A percentile compares a stretch with the other conserved stretches of the same genome.
Evolutionary conservation across 2,797 vertebrate genomes (phyloP).

Genomic region (Taeniopygia guttata): DNA sequence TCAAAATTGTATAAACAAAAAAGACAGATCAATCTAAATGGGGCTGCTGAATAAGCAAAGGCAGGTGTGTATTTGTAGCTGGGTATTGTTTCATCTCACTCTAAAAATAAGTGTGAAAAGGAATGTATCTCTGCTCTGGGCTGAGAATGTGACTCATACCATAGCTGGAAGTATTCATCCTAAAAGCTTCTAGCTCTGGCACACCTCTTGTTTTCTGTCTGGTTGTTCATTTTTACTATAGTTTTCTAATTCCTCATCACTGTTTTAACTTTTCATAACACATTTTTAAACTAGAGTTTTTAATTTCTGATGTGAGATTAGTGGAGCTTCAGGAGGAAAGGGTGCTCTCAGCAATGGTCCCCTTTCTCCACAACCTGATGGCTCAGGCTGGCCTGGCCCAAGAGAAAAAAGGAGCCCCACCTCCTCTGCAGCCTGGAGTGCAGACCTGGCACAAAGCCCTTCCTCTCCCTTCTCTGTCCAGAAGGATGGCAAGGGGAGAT

Average conservation of each 20-base stretch:
- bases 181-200: not conserved
- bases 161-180: not conserved
- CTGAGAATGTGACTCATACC: not conserved
- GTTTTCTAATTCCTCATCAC: not conserved
- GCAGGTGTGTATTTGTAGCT: not conserved
- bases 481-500: not conserved
- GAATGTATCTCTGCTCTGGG: not conserved
- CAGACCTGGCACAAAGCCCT: not conserved
- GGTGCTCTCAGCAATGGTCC: not conserved
- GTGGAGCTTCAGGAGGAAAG: not conserved
- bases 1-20: slow-evolving; percentile 21
- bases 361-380: not conserved
- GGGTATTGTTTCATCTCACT: not conserved
- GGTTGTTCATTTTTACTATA: not conserved
- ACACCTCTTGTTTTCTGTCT: not conserved
- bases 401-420: not conserved
- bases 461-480: not conserved
- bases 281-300: not conserved
- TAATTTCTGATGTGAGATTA: not conserved
- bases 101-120: slow-evolving; percentile 41
- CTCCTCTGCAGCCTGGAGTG: not conserved
- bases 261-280: not conserved
- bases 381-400: not conserved
- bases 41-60: slow-evolving; percentile 46
- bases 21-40: not conserved